phyloP scores from a whole-genome alignment of 2,797 vertebrate species.

The Arctocebus calabarensis region DNA sequence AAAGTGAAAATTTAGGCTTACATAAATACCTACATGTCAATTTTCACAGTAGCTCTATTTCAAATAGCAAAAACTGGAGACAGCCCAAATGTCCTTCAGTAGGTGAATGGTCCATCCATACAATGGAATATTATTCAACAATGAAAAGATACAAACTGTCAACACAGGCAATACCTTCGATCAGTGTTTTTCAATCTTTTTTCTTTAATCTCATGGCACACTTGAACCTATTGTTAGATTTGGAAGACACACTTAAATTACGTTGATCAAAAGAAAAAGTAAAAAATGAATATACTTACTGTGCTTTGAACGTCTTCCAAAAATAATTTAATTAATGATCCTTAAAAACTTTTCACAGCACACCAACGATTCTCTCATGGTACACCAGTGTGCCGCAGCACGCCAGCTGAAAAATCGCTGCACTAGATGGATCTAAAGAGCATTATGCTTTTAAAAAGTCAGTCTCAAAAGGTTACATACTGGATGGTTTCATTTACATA shows the following conservation, averaged over 20 bases:
- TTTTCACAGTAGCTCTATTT: background rate
- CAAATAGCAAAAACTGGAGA: background rate
- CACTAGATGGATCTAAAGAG: background rate
- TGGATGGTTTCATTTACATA: slow-evolving; percentile 31
- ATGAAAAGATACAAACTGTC: background rate
- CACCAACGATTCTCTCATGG: too few relatives aligned
- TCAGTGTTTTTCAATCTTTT: too few relatives aligned
- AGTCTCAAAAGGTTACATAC: background rate
- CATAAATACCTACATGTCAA: background rate
- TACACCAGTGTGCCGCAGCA: too few relatives aligned
- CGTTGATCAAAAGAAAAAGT: too few relatives aligned
- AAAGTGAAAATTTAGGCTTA: slow-evolving; percentile 8
- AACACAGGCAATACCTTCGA: background rate
- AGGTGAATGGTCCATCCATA: background rate
- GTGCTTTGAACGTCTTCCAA: too few relatives aligned
- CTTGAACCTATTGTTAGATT: too few relatives aligned
- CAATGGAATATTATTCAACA: slow-evolving; percentile 22
- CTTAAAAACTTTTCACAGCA: too few relatives aligned
- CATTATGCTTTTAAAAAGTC: background rate
- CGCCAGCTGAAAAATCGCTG: too few relatives aligned
- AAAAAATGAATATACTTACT: too few relatives aligned
- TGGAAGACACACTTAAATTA: too few relatives aligned
- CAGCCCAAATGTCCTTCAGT: background rate
- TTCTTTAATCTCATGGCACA: too few relatives aligned
- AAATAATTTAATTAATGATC: too few relatives aligned